Percentiles rank a stretch among this genome's conserved stretches.
Conservation (phyloP, 2,113 vertebrate species). For the Phalacrocorax brasilianus region DNA sequence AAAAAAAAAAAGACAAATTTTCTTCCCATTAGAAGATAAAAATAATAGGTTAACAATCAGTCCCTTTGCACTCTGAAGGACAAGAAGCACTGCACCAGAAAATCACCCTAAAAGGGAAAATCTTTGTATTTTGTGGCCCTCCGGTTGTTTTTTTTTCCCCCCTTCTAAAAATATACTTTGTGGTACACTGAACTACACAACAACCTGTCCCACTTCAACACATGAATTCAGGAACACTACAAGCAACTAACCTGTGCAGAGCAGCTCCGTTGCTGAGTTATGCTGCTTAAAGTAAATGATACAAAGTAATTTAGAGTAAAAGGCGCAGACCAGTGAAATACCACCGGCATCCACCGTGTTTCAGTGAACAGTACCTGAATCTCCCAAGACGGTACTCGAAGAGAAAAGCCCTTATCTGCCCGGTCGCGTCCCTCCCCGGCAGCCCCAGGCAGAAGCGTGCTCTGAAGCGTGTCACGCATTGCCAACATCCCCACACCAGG, state of each 20-base stretch:
- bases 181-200: not conserved
- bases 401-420: not conserved
- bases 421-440: not conserved
- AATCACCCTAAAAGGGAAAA: not conserved
- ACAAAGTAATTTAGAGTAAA: not conserved
- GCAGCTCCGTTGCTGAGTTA: not conserved
- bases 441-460: not conserved
- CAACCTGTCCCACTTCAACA: not conserved
- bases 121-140: not conserved
- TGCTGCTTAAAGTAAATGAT: fast-evolving
- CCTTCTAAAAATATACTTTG: not conserved
- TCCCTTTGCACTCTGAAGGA: not conserved
- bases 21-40: not conserved
- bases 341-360: not conserved
- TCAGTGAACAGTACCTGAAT: conserved; percentile 26
- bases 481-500: not conserved
- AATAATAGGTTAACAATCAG: not conserved
- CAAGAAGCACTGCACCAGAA: not conserved
- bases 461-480: not conserved
- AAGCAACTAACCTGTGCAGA: not conserved
- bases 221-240: fast-evolving
- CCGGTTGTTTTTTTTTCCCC: not conserved
- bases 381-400: not conserved
- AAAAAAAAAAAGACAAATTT: not conserved
- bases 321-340: not conserved